Conservation (phyloP, 2,888 invertebrate species). For the Tenthredo livida region DNA sequence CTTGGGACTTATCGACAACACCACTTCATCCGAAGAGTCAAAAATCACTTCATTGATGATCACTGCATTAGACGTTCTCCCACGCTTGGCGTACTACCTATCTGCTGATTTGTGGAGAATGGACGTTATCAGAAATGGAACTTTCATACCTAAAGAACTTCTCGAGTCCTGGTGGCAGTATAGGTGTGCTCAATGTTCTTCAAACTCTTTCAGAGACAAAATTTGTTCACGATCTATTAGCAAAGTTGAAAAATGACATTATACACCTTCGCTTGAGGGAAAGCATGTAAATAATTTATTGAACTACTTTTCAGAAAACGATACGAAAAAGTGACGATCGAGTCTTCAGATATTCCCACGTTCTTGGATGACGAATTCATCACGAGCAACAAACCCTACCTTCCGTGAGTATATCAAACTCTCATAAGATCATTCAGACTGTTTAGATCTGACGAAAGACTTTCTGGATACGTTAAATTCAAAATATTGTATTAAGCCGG, state of each 20-base stretch:
- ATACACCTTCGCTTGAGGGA: neutral
- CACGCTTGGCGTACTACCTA: constrained; percentile 72
- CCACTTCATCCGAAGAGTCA: constrained; percentile 63
- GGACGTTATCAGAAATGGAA: constrained; percentile 65
- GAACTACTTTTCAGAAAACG: constrained; percentile 61
- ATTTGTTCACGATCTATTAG: no score
- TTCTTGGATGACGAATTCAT: constrained; percentile 71
- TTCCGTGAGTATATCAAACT: constrained; percentile 67
- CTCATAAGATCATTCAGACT: neutral
- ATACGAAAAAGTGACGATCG: constrained; percentile 65
- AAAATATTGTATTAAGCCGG: neutral
- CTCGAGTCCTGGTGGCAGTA: constrained; percentile 71
- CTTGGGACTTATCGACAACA: constrained; percentile 62
- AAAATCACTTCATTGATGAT: constrained; percentile 69
- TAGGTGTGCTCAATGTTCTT: constrained; percentile 63
- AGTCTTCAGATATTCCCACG: constrained; percentile 63
- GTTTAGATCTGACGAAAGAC: neutral
- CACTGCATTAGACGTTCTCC: constrained; percentile 72
- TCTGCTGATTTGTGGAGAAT: constrained; percentile 72
- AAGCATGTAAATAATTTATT: neutral
- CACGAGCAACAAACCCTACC: constrained; percentile 71
- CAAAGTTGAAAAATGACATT: no score
- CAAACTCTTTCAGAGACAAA: no score
- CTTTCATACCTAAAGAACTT: constrained; percentile 62
- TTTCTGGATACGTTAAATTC: neutral